These are phyloP conservation scores for Erebia ligea DNA, from an alignment of 2,888 invertebrate species.

Conservation along the genomic window DNA sequence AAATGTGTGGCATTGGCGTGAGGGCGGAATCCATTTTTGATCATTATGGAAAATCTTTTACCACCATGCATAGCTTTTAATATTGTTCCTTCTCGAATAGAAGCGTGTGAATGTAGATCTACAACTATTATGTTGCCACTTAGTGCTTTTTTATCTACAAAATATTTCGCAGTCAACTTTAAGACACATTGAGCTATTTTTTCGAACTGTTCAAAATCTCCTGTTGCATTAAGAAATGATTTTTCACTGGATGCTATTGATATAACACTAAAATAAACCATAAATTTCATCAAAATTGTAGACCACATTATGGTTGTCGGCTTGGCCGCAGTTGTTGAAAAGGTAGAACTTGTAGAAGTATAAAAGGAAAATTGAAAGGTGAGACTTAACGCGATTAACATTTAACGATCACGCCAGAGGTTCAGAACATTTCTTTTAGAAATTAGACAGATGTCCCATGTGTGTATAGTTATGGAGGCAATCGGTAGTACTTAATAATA, in stretches of 20 bases:
- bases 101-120: constrained; percentile 73
- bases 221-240: constrained; percentile 64
- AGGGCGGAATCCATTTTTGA: constrained; percentile 75
- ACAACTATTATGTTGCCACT: constrained; percentile 80
- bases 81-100: constrained; percentile 67
- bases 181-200: constrained; percentile 78
- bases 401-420: constrained; percentile 15
- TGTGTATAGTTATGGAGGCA: no score
- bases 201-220: constrained; percentile 64
- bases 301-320: constrained; percentile 24
- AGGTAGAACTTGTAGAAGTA: no score
- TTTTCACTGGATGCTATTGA: constrained; percentile 57
- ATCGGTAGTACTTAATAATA: no score
- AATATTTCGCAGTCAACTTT: constrained; percentile 79
- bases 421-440: not conserved
- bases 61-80: constrained; percentile 74
- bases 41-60: constrained; percentile 78
- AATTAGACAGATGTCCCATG: no score
- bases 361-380: not conserved
- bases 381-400: constrained; percentile 14
- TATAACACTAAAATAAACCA: constrained; percentile 45
- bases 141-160: constrained; percentile 76
- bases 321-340: not conserved
- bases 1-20: constrained; percentile 81
- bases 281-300: constrained; percentile 18